A percentile compares a stretch with the other conserved stretches of the same genome.
These are phyloP conservation scores for Idris sp. DNA, from an alignment of 1,140 invertebrate species.

Conservation along the genomic window DNA sequence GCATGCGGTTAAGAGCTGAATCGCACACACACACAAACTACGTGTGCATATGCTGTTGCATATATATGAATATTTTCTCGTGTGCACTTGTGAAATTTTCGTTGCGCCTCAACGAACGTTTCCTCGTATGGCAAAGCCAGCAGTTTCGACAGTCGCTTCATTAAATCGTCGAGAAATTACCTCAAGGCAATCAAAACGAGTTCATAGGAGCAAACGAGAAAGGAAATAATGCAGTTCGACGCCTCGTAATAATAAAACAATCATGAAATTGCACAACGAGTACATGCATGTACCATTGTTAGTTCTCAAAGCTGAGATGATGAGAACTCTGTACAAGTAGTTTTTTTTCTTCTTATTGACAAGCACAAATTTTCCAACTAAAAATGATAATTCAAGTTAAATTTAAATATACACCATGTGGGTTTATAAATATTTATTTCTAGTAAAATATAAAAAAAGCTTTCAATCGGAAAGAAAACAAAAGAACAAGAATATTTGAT, in stretches of 20 bases:
- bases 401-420: no score
- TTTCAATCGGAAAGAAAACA: no score
- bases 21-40: no score
- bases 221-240: slow-evolving; percentile 27
- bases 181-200: slow-evolving; percentile 38
- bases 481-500: no score
- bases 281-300: slow-evolving; percentile 25
- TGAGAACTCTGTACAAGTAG: slow-evolving; percentile 10
- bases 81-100: slow-evolving; percentile 41
- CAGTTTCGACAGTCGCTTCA: slow-evolving; percentile 45
- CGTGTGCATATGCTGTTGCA: not conserved
- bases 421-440: no score
- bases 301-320: slow-evolving; percentile 23
- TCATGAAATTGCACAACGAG: slow-evolving; percentile 25
- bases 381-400: no score
- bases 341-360: no score
- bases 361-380: no score
- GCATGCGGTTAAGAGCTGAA: slow-evolving; percentile 3
- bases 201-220: slow-evolving; percentile 35
- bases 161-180: slow-evolving; percentile 45
- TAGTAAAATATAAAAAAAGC: no score
- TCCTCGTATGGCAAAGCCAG: slow-evolving; percentile 42
- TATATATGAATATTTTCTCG: not conserved
- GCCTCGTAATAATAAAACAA: slow-evolving; percentile 51
- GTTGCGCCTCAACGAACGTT: slow-evolving; percentile 32